Evolutionary conservation across 2,797 vertebrate species (phyloP), one percentile per base, ranked within the genome.

Genomic region (Sebastes minor): DNA sequence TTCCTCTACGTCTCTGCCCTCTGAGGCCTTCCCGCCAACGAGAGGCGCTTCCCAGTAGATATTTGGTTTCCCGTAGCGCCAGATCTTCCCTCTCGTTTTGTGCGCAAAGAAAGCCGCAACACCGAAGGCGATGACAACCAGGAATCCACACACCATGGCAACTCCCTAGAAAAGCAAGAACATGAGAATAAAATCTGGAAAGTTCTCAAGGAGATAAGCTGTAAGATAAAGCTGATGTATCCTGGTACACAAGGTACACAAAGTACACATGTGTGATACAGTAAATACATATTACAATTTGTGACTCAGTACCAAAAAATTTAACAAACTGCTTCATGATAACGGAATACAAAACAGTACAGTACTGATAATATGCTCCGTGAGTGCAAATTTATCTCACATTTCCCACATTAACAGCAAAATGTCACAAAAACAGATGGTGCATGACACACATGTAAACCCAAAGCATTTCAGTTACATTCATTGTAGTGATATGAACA

Each of bases 111-210:
- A 96, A 52, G 96, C 96, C 0, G 95, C 93, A 25, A 97, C 89
- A 28, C 93, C 92, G 33, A 97, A 90, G 2, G 97, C 95, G 2
- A 97, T 70, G 62, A 96, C 95, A 1, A 96, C 92, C 91, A 98
- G 89, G 94, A 98, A 97, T 4, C 97, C 97, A 1, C 96, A 98
- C 33, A 96, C 96, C 76, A 97, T 97, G 20, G 97, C 97, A 18
- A 98, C 90, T 0, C 96, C 97, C 97, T 98, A 74, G 6, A 62
- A 74, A 78, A 46, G 4, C 1, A 76, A 78, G 23, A 73, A 83
- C n/a, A 74, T 1, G 6, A 57, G 20, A 74, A 66, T 69, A 57
- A 79, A 59, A 76, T 82, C 8, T 62, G 61, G 35, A 74, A 38
- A 27, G 42, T 22, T 62, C 4, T 71, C 53, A 82, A 61, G 22